Conservation (phyloP, 2,113 vertebrate species). For the Pangasianodon hypophthalmus region DNA sequence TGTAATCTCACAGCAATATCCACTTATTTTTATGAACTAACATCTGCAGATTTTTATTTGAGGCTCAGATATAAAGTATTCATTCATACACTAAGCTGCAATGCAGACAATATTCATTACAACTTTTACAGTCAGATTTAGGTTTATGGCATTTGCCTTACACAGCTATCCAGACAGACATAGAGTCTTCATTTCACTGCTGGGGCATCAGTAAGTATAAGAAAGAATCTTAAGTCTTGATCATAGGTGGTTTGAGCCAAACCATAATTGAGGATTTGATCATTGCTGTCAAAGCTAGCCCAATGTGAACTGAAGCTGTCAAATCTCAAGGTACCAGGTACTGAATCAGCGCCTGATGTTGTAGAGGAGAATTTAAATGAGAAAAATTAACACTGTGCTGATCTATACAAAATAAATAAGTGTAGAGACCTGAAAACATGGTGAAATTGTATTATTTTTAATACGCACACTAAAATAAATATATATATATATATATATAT, state of each 20-base stretch:
- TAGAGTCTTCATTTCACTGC: not conserved
- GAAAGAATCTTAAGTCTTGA: not conserved
- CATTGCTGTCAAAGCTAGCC: not conserved
- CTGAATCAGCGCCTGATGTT: not conserved
- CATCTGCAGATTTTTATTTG: conserved; percentile 3
- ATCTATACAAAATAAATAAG: not conserved
- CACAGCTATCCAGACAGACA: not conserved
- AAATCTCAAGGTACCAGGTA: not conserved
- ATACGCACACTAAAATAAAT: not conserved
- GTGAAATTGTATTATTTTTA: not conserved
- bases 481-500: too few species aligned
- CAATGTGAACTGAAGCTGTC: not conserved
- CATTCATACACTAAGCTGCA: not conserved
- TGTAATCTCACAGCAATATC: not conserved
- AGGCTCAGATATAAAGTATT: not conserved
- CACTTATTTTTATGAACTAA: not conserved
- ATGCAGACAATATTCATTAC: not conserved
- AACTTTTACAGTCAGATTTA: not conserved
- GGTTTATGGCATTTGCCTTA: not conserved
- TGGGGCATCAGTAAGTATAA: not conserved
- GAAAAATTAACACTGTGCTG: not conserved
- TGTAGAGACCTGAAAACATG: not conserved
- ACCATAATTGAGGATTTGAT: not conserved
- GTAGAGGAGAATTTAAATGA: not conserved
- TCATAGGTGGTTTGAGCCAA: not conserved